A percentile compares a stretch with the other conserved stretches of the same genome.
phyloP scores from a whole-genome alignment of 2,888 invertebrate genomes.

The Drosophila parthenogenetica region DNA sequence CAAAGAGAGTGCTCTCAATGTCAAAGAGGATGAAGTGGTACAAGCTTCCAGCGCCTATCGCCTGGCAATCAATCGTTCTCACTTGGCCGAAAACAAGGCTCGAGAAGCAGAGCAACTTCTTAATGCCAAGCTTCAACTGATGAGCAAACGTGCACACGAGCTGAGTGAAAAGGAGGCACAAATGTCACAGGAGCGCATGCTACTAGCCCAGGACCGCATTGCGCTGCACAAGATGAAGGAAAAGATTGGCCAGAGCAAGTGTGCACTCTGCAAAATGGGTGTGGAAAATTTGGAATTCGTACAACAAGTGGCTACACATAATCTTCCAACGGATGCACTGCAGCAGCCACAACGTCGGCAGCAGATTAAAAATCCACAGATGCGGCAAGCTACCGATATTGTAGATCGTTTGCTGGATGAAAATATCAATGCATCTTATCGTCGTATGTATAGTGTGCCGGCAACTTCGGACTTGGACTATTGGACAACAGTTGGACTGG shows the following conservation, averaged over 20 bases:
- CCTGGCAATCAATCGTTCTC: conserved; percentile 77
- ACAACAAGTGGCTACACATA: conserved; percentile 44
- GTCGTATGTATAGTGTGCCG: conserved; percentile 70
- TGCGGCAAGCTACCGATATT: conserved; percentile 49
- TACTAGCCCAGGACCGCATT: conserved; percentile 83
- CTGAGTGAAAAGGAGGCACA: conserved; percentile 83
- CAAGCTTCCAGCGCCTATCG: conserved; percentile 76
- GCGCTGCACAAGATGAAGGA: conserved; percentile 78
- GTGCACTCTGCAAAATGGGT: conserved; percentile 83
- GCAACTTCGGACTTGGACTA: conserved; percentile 38
- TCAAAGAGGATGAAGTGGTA: conserved; percentile 82
- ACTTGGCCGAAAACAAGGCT: conserved; percentile 72
- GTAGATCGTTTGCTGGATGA: conserved; percentile 83
- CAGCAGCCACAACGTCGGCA: neutral
- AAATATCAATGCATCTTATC: conserved; percentile 81
- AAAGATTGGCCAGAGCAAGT: conserved; percentile 77
- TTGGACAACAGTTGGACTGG: conserved; percentile 68
- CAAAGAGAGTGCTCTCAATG: conserved; percentile 77
- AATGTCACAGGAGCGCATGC: conserved; percentile 82
- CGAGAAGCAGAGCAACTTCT: conserved; percentile 78
- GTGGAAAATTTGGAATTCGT: conserved; percentile 77
- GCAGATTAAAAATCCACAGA: neutral
- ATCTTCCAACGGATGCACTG: neutral
- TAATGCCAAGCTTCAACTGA: conserved; percentile 79
- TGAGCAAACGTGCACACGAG: conserved; percentile 80